Percentiles rank a stretch among this genome's conserved stretches.
These are phyloP conservation scores for Tylochromis polylepis DNA, from an alignment of 2,113 vertebrate genomes.

Conservation along the genomic window DNA sequence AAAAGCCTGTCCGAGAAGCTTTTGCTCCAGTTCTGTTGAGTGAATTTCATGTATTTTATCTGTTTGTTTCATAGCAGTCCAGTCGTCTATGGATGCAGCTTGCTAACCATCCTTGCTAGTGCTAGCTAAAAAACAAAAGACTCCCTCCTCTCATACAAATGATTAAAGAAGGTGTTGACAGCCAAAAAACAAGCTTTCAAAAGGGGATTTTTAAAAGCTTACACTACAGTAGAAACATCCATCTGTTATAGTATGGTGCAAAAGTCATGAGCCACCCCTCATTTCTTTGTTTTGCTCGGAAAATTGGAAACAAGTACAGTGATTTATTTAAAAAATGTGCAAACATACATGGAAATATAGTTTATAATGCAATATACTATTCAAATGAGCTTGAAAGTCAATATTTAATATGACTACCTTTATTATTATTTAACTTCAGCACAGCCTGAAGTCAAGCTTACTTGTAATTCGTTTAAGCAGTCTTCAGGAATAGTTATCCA, in stretches of 20 bases:
- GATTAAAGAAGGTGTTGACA: too few species aligned
- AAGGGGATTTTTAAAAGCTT: background rate
- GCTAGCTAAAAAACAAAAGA: background rate
- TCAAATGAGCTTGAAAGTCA: background rate
- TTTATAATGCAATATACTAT: background rate
- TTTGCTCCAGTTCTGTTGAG: background rate
- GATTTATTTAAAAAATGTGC: background rate
- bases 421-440: background rate
- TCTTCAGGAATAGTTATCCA: background rate
- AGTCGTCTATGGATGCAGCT: background rate
- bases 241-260: background rate
- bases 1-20: background rate
- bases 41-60: background rate
- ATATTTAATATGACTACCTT: background rate
- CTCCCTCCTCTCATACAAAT: background rate
- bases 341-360: background rate
- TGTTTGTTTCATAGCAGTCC: background rate
- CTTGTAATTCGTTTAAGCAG: background rate
- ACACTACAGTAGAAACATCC: background rate
- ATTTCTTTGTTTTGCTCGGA: accelerated
- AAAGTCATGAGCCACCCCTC: background rate
- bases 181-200: background rate
- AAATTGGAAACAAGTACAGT: background rate
- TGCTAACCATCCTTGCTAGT: background rate
- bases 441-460: background rate